Evolutionary conservation across 2,888 invertebrate species (phyloP), one percentile per base, ranked within the genome.

Genomic region (Xanthostigma xanthostigma): DNA sequence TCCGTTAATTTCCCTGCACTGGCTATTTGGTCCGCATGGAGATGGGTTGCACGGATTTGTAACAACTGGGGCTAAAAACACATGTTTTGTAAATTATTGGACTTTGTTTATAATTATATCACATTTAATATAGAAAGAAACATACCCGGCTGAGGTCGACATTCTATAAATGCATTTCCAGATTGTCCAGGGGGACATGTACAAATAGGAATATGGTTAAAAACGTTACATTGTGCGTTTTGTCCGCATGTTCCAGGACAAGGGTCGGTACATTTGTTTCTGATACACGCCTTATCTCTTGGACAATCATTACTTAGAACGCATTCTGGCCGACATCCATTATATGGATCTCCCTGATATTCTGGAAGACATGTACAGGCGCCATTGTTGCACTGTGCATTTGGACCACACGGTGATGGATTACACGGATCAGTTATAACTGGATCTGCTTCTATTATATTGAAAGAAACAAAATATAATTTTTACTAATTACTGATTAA

Each of bases 351-450:
- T 38, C 89, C 89, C 57, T 79, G 81, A 62, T 85, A 85, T 63
- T 82, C 83, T 8, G 81, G 75, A 51, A 84, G 60, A 62, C 89
- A 90, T 39, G 79, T 74, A 62, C 89, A 90, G 43, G 84, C 78
- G 27, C 86, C 84, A 64, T 84, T 81, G 58, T 78, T 79, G 61
- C 90, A 90, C 56, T 81, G 69, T 17, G 89, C 81, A 65, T 89
- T 88, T 9, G 84, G 75, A n/a, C 90, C 90, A 62, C 89, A 89
- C 9, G 87, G 86, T 38, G 82, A 80, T 49, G 85, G 85, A 60
- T 78, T 75, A 62, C 87, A 88, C 35, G 85, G 85, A 59, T 81
- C 62, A 41, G 69, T 57, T 48, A 58, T 55, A 54, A 60, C 54
- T 56, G 68, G 52, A 54, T 55, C 53, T 46, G 47, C 53, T 12